Conservation (phyloP, 2,113 vertebrate species). For the Charadrius vociferus region DNA sequence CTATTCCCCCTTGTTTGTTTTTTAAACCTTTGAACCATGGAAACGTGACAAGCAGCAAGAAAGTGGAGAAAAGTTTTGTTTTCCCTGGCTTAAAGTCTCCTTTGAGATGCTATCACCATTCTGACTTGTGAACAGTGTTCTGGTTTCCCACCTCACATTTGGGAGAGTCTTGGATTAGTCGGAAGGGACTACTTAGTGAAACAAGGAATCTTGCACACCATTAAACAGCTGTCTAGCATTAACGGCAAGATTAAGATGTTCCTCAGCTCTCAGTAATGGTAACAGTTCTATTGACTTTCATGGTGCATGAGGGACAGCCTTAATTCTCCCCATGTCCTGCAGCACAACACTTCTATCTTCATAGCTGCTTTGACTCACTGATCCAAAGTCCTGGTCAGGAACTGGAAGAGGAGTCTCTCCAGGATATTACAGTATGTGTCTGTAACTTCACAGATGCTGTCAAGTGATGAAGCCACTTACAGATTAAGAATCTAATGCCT, state of each 20-base stretch:
- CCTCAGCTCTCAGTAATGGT: neutral
- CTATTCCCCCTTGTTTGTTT: neutral
- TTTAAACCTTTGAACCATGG: neutral
- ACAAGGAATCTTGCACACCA: neutral
- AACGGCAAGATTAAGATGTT: fast-evolving
- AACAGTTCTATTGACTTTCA: neutral
- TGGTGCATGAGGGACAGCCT: neutral
- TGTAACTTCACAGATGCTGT: neutral
- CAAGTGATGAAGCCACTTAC: neutral
- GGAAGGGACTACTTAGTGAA: neutral
- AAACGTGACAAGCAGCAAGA: neutral
- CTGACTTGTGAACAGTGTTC: neutral
- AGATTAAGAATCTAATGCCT: neutral
- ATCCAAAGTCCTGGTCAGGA: neutral
- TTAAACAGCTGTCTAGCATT: neutral
- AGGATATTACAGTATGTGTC: neutral
- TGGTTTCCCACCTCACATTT: neutral
- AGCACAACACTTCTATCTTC: neutral
- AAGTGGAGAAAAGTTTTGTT: neutral
- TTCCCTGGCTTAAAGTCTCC: neutral
- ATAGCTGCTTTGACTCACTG: neutral
- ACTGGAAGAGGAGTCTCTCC: neutral
- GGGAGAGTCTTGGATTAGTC: neutral
- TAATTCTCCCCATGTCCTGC: neutral
- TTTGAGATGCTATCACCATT: neutral